Conservation (phyloP, 1,140 invertebrate species). For the Platorchestia sp. region DNA sequence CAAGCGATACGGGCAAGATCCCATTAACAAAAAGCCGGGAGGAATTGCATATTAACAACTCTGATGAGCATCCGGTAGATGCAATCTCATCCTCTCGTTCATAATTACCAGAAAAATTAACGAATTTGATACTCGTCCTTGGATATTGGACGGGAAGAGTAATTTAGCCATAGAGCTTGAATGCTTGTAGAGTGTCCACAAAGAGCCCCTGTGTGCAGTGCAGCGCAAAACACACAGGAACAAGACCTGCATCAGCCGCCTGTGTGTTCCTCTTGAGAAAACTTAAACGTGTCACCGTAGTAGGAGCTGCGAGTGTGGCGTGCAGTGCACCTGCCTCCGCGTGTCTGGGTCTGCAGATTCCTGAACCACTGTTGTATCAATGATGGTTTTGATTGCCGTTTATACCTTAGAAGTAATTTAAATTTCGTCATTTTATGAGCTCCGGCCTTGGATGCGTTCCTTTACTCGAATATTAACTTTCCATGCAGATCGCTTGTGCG, state of each 20-base stretch:
- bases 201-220: not conserved
- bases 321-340: not conserved
- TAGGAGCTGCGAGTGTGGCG: not conserved
- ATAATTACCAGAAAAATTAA: not conserved
- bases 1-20: not conserved
- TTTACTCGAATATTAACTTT: too few species aligned
- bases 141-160: not conserved
- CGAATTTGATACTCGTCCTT: not conserved
- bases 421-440: not conserved
- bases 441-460: too few species aligned
- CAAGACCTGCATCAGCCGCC: not conserved
- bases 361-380: not conserved
- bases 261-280: not conserved
- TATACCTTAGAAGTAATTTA: not conserved
- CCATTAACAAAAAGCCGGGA: not conserved
- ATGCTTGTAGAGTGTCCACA: not conserved
- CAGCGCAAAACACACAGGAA: not conserved
- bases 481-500: too few species aligned
- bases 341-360: not conserved
- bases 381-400: not conserved
- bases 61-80: not conserved
- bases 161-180: conserved; percentile 1
- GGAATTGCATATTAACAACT: not conserved
- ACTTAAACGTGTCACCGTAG: not conserved
- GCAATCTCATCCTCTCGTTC: not conserved